Conservation (phyloP, 2,888 invertebrate species). For the Macaria liturata region DNA sequence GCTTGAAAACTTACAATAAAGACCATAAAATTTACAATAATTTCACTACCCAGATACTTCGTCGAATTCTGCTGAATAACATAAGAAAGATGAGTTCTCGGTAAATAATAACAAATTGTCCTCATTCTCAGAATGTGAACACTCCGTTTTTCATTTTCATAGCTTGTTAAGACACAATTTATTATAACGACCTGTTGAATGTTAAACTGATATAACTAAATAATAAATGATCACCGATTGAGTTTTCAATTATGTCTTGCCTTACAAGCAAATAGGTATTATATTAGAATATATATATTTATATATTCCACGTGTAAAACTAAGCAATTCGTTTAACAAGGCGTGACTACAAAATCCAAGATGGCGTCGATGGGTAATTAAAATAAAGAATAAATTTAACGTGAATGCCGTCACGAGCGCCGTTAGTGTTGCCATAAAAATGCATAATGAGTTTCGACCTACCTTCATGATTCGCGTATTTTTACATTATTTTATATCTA, state of each 20-base stretch:
- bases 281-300: background rate
- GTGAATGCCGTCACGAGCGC: slow-evolving; percentile 45
- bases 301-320: slow-evolving; percentile 18
- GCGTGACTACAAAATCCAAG: slow-evolving; percentile 47
- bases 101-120: no score
- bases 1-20: no score
- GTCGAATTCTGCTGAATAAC: no score
- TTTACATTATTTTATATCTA: slow-evolving; percentile 16
- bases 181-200: no score
- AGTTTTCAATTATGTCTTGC: slow-evolving; percentile 6
- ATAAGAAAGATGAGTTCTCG: no score
- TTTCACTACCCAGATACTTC: no score
- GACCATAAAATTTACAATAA: no score
- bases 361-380: slow-evolving; percentile 49
- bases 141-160: no score
- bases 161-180: no score
- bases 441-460: slow-evolving; percentile 27
- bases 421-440: slow-evolving; percentile 26
- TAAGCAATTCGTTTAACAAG: slow-evolving; percentile 35
- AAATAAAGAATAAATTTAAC: slow-evolving; percentile 41
- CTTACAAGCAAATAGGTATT: background rate
- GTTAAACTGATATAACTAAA: no score
- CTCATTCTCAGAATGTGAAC: no score
- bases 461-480: slow-evolving; percentile 14
- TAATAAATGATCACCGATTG: background rate